phyloP scores from a whole-genome alignment of 2,113 vertebrate species.

The Herpetotheres cachinnans region DNA sequence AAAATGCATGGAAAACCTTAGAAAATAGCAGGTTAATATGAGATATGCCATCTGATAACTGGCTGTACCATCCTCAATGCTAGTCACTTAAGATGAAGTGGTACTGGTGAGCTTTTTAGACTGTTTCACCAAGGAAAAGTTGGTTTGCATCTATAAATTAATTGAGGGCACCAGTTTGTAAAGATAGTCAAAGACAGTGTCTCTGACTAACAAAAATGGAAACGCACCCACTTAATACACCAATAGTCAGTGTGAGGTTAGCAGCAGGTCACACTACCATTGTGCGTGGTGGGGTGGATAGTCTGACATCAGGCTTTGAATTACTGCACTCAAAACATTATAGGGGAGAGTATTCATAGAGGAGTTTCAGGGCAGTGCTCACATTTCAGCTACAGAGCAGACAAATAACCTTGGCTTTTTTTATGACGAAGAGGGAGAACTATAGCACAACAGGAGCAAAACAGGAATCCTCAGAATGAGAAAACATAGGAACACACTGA shows the following conservation, averaged over 20 bases:
- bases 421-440: background rate
- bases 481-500: background rate
- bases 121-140: background rate
- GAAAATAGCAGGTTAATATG: background rate
- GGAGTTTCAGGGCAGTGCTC: background rate
- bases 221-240: background rate
- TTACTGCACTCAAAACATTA: background rate
- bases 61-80: background rate
- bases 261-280: accelerated
- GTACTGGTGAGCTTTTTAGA: background rate
- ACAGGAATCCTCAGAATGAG: background rate
- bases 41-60: background rate
- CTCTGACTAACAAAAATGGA: background rate
- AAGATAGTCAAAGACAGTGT: background rate
- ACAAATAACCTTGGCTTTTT: background rate
- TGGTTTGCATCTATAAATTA: background rate
- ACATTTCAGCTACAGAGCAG: background rate
- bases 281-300: accelerated
- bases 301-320: background rate
- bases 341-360: background rate
- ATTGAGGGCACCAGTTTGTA: background rate
- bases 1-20: background rate
- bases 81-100: background rate
- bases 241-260: background rate
- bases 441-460: background rate